Evolutionary conservation across 1,140 invertebrate genomes (phyloP), one percentile per base, ranked within the genome.

Genomic region (Diorhabda elongata): DNA sequence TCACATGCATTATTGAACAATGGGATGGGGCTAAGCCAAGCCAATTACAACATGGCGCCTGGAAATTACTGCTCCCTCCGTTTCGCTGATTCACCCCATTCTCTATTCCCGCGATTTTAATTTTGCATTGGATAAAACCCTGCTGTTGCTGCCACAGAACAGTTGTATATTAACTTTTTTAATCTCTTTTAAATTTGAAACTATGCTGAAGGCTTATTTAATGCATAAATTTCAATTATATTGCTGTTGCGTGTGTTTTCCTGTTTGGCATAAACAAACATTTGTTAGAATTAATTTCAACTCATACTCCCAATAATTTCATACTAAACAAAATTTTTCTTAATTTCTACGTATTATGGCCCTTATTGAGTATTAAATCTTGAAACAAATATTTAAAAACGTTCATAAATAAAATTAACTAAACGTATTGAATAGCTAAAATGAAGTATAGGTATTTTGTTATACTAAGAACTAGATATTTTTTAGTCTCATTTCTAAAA

Each of bases 1-100:
- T 76, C 76, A 77, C 76, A 67, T 77, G 76, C 71, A 76, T 77
- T 76, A 77, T 77, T 73, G 73, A 77, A 76, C 74, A 75, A 73
- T 75, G 69, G 72, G n/a, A 52, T 52, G 47, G 75, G 71, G 70
- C 71, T 73, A 66, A 73, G 68, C 72, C 68, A 65, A 66, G 59
- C 68, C 73, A 73, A 72, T 75, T 71, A 75, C 70, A 74, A 72
- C 69, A 69, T 71, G 71, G 73, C 70, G 71, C 67, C 60, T 62
- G 60, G 57, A 72, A 72, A 70, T 72, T 60, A 70, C 71, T 47
- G 56, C 62, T 56, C 66, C 69, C 61, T 72, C 47, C 56, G 60
- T 61, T 59, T 66, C 42, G 58, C 58, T 69, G 70, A 64, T 62
- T 68, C 66, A 69, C 65, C 63, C 59, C 44, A 67, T 64, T 59